These are phyloP conservation scores for Caenorhabditis inopinata DNA, from an alignment of 1,140 invertebrate species.

Conservation along the genomic window DNA sequence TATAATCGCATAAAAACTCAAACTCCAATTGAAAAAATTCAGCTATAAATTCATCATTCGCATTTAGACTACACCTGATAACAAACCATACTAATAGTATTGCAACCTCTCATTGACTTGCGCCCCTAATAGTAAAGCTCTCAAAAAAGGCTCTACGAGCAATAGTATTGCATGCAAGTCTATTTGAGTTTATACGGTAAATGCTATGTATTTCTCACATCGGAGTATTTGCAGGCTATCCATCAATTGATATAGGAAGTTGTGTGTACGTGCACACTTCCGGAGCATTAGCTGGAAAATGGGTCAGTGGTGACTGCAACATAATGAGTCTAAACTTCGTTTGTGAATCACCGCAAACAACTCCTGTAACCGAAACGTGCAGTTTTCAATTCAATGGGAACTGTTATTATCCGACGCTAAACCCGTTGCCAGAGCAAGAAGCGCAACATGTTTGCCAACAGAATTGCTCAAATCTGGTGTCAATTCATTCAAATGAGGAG, in stretches of 20 bases:
- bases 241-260: not conserved
- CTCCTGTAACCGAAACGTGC: not conserved
- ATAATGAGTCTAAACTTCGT: not conserved
- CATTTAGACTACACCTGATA: no score
- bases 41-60: no score
- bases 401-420: not conserved
- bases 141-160: no score
- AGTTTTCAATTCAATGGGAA: conserved; percentile 1
- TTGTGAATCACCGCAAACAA: not conserved
- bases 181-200: no score
- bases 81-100: no score
- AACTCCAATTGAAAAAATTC: no score
- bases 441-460: not conserved
- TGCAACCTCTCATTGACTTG: no score
- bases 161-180: no score
- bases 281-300: not conserved
- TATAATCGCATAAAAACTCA: no score
- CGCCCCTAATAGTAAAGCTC: no score
- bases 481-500: not conserved
- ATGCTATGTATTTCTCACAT: not conserved
- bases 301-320: conserved; percentile 6
- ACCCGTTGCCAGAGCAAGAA: not conserved
- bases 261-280: not conserved
- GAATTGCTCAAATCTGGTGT: not conserved
- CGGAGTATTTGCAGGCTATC: not conserved